Conservation (phyloP, 2,797 vertebrate genomes). For the Netta rufina region DNA sequence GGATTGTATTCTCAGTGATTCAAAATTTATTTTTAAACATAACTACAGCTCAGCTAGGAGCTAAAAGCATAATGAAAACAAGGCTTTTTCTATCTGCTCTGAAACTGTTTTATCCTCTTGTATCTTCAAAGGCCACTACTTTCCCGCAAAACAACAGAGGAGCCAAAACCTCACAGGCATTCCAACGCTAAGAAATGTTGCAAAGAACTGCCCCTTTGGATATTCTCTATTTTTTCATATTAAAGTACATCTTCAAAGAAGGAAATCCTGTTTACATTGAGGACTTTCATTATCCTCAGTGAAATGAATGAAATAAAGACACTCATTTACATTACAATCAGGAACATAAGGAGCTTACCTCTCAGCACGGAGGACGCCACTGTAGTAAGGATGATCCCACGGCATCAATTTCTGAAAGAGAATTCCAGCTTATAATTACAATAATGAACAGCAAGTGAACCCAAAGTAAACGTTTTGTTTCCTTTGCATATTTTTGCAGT, state of each 20-base stretch:
- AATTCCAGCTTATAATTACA: slow-evolving; percentile 16
- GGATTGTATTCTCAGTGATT: background rate
- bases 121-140: background rate
- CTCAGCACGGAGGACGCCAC: slow-evolving; percentile 92
- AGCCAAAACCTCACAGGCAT: background rate
- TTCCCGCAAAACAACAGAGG: background rate
- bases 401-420: slow-evolving; percentile 91
- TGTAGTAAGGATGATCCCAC: slow-evolving; percentile 96
- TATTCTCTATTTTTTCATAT: background rate
- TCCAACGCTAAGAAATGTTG: background rate
- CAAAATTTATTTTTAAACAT: background rate
- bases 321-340: slow-evolving; percentile 51
- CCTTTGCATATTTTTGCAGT: background rate
- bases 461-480: background rate
- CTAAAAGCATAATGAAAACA: background rate
- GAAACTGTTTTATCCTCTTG: background rate
- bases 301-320: background rate
- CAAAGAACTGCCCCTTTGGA: background rate
- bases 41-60: background rate
- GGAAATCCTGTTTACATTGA: slow-evolving; percentile 11
- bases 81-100: background rate
- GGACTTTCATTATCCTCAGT: background rate
- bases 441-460: slow-evolving; percentile 7
- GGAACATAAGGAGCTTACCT: slow-evolving; percentile 81
- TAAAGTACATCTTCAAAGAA: slow-evolving; percentile 26